phyloP scores from a whole-genome alignment of 2,797 vertebrate species.

The Micromesistius poutassou region DNA sequence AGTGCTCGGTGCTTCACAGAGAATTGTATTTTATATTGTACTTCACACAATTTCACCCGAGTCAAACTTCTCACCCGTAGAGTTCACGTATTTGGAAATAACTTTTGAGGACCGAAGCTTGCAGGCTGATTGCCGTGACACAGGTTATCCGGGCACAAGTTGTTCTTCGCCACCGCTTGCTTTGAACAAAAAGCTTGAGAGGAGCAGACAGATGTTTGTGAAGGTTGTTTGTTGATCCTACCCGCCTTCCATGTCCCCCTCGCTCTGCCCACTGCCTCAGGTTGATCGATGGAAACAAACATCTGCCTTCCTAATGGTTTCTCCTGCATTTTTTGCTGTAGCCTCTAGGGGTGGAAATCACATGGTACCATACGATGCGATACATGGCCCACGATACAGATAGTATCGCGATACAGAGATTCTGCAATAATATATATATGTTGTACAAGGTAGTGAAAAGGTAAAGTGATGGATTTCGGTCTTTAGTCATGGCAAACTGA shows the following conservation, averaged over 20 bases:
- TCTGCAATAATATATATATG: no score
- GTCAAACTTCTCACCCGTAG: not conserved
- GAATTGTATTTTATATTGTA: not conserved
- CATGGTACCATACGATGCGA: no score
- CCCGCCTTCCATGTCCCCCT: not conserved
- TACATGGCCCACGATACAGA: no score
- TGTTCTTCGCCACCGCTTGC: not conserved
- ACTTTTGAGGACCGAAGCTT: not conserved
- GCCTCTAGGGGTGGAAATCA: not conserved
- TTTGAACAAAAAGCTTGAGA: not conserved
- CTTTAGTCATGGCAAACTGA: no score
- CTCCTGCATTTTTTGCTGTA: conserved; percentile 43
- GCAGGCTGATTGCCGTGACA: not conserved
- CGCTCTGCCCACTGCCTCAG: conserved; percentile 36
- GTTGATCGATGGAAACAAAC: conserved; percentile 51
- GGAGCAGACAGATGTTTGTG: not conserved
- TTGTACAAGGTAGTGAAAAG: no score
- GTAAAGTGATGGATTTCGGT: no score
- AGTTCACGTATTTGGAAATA: not conserved
- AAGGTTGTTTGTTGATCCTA: not conserved
- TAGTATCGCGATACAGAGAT: no score
- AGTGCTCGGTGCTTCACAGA: not conserved
- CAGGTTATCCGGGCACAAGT: not conserved
- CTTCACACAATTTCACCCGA: not conserved
- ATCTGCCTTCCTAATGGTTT: conserved; percentile 51